These are phyloP conservation scores for Dichetophora obliterata DNA, from an alignment of 2,888 invertebrate species.

Conservation along the genomic window DNA sequence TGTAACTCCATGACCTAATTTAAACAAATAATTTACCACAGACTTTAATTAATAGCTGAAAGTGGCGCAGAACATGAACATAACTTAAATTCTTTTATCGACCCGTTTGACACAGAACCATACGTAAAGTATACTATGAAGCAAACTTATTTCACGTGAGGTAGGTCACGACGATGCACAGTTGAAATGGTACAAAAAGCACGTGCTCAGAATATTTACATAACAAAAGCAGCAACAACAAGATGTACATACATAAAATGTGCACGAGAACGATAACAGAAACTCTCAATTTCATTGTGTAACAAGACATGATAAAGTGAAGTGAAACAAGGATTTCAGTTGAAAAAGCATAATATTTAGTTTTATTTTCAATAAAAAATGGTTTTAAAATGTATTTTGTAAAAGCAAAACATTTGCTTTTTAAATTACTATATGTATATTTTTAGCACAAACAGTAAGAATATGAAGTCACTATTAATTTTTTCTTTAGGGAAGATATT, in stretches of 20 bases:
- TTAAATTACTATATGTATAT: too few relatives aligned
- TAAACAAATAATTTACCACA: neutral
- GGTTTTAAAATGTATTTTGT: too few relatives aligned
- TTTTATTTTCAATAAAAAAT: neutral
- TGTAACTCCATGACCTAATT: neutral
- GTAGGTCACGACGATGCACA: constrained; percentile 29
- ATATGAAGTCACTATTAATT: neutral
- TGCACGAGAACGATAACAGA: neutral
- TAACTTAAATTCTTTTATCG: neutral
- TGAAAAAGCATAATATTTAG: neutral
- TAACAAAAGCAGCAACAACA: neutral
- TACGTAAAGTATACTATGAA: neutral
- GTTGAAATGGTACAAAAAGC: constrained; percentile 19
- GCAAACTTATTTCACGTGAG: constrained; percentile 33
- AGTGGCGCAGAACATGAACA: neutral
- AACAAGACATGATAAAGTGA: neutral
- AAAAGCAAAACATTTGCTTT: too few relatives aligned
- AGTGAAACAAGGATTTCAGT: neutral
- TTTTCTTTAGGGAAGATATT: too few relatives aligned
- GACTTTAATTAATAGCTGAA: neutral
- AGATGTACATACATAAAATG: neutral
- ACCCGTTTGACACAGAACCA: constrained; percentile 4
- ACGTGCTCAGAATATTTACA: constrained; percentile 34
- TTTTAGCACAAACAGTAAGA: neutral
- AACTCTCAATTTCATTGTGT: neutral